Percentiles rank a stretch among this genome's conserved stretches.
phyloP scores from a whole-genome alignment of 2,113 vertebrate species.

The Antigone vipio region DNA sequence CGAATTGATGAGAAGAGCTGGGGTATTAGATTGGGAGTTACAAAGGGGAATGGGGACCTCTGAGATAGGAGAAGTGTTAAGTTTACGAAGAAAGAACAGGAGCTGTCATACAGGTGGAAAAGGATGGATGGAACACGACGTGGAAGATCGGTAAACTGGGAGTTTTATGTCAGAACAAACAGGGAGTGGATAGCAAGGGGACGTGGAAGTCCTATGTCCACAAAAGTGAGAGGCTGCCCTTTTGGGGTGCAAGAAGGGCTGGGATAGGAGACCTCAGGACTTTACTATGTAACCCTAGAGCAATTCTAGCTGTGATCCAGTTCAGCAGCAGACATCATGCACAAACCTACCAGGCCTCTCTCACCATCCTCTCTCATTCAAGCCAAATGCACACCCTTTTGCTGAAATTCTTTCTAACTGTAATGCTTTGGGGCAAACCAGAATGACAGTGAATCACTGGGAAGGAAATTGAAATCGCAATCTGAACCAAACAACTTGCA shows the following conservation, averaged over 20 bases:
- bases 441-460: neutral
- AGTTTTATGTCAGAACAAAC: neutral
- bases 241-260: neutral
- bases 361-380: neutral
- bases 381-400: neutral
- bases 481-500: neutral
- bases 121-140: rapidly evolving
- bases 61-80: neutral
- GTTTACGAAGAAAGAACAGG: neutral
- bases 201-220: neutral
- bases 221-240: neutral
- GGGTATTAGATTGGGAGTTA: neutral
- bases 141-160: neutral
- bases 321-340: rapidly evolving
- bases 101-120: neutral
- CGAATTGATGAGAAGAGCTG: neutral
- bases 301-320: neutral
- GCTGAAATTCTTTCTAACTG: neutral
- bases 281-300: neutral
- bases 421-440: neutral
- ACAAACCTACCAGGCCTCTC: neutral
- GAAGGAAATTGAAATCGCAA: neutral
- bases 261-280: neutral
- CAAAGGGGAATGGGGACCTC: neutral
- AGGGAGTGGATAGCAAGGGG: neutral